Conservation (phyloP, 2,797 vertebrate species). For the Pachyuromys duprasi region DNA sequence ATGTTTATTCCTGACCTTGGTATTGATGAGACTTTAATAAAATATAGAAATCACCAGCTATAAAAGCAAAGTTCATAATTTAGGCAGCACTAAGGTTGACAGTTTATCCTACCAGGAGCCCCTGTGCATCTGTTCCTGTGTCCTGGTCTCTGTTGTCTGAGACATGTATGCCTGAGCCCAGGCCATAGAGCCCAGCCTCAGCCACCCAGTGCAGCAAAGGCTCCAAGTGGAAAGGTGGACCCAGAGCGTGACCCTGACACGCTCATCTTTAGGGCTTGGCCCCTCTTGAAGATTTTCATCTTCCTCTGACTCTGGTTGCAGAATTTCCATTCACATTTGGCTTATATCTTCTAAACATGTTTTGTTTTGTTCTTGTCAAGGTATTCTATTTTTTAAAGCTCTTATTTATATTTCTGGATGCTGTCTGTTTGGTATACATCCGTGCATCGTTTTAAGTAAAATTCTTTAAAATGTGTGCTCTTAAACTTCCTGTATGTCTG, state of each 20-base stretch:
- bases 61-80: not conserved
- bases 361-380: not conserved
- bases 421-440: not conserved
- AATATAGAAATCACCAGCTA: not conserved
- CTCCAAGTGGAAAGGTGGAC: not conserved
- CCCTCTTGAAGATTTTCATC: not conserved
- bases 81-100: not conserved
- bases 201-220: not conserved
- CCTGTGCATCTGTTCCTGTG: not conserved
- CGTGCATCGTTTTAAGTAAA: not conserved
- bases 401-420: not conserved
- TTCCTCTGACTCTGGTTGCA: not conserved
- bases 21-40: constrained; percentile 47
- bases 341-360: not conserved
- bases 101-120: not conserved
- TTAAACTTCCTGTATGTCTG: not conserved
- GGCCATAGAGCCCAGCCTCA: not conserved
- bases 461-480: not conserved
- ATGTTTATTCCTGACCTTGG: not conserved
- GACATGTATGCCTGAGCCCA: not conserved
- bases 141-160: not conserved
- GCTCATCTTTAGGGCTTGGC: not conserved
- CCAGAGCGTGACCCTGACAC: not conserved
- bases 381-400: constrained; percentile 36
- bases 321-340: not conserved